Evolutionary conservation across 2,888 invertebrate genomes (phyloP), one percentile per base, ranked within the genome.

Genomic region (Dasypogon diadema): DNA sequence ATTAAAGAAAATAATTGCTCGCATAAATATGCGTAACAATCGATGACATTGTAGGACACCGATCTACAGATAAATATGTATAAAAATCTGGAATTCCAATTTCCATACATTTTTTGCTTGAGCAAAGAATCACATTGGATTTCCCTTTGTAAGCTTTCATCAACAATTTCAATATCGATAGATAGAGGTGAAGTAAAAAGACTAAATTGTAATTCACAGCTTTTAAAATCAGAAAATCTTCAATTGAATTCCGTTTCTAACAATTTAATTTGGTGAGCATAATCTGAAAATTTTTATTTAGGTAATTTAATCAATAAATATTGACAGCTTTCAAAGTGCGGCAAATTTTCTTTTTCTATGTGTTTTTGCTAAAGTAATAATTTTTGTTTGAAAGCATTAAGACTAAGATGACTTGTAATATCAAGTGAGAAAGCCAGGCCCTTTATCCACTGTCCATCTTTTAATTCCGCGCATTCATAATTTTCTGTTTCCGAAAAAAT

Each of bases 161-260:
- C 51, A 60, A 60, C 34, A 60, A 34, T 60, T 60, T 60, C 14
- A 60, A 60, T 60, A 60, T 60, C 60, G 60, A 60, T 60, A 60
- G 37, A 37, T 60, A 18, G 34, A 60, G 34, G 18, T 60, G 60
- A 21, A 51, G 18, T 51, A 51, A 51, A 51, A 51, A 51, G 21
- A 51, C 51, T 16, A 51, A 51, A 51, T 51, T 51, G 51, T 51
- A 51, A 51, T 51, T 51, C 51, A 51, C 51, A 51, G 51, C 2
- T 51, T 51, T 51, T 16, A 51, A 51, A 51, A 51, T 51, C 2
- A 51, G 22, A 51, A 51, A 51, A 51, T 51, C 18, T 51, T 51
- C 21, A n/a, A 51, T 51, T 18, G 51, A 51, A 51, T 16, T 51
- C 51, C 51, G 51, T 51, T 51, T 51, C 51, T 60, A 37, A 21